These are phyloP conservation scores for Dufourea novaeangliae DNA, from an alignment of 1,140 invertebrate species.

Conservation along the genomic window DNA sequence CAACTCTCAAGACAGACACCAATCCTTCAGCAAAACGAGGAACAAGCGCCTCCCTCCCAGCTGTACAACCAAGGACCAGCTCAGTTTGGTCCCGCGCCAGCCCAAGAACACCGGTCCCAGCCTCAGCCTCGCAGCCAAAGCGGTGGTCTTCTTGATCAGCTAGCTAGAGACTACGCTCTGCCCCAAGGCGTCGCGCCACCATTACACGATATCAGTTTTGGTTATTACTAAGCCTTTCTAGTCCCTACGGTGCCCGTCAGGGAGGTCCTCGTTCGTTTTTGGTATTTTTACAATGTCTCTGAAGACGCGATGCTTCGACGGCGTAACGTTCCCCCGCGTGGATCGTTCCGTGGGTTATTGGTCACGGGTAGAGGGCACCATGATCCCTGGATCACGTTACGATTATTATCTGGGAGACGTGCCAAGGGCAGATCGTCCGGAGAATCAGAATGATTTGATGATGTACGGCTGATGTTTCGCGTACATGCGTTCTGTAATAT, in stretches of 20 bases:
- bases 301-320: conserved; percentile 36
- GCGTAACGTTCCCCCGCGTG: background rate
- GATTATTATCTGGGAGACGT: background rate
- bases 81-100: conserved; percentile 76
- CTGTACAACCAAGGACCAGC: conserved; percentile 79
- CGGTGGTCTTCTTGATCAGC: conserved; percentile 88
- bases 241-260: conserved; percentile 36
- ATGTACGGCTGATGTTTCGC: background rate
- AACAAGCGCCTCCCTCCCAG: conserved; percentile 79
- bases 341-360: background rate
- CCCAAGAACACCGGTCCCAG: conserved; percentile 74
- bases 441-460: background rate
- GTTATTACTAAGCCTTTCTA: conserved; percentile 84
- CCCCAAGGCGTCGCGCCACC: conserved; percentile 86
- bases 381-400: conserved; percentile 7
- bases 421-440: background rate
- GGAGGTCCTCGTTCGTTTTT: conserved; percentile 33
- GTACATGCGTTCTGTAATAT: background rate
- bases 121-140: conserved; percentile 76
- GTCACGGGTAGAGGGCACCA: background rate
- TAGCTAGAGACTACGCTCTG: conserved; percentile 90
- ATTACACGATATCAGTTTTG: conserved; percentile 90
- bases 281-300: conserved; percentile 39
- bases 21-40: conserved; percentile 70
- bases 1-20: conserved; percentile 58